Base-by-base conservation (phyloP, 1,140 invertebrate species). In the Zaprionus vittiger region DNA sequence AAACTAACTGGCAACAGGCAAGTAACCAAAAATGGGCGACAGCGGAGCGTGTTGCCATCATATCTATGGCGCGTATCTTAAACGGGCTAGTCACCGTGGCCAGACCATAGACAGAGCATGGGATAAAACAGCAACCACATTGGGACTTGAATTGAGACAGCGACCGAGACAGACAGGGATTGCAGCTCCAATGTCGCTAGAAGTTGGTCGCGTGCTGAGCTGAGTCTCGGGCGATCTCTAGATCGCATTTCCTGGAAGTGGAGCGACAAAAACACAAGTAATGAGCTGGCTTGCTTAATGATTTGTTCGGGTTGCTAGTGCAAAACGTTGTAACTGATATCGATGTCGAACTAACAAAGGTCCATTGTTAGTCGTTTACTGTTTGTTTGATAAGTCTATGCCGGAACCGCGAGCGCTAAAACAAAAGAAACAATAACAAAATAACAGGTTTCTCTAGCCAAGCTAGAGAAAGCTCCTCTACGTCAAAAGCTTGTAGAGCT, bases 21-120 rank as follows among this genome's bases (percentile, higher is more conserved):
- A 80, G 28, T 77, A 59, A n/a, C 81, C 81, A 84, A 83, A 83
- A 83, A 83, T 71, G 81, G 80, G 65, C 54, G 70, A 63, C 31
- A 56, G 70, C 60, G 37, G 59, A 60, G 81, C 77, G 73, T 83
- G 81, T 67, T 70, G 49, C 47, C 56, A 64, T 77, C 67, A 57
- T 75, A 83, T 83, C 81, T 84, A 54, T 44, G 73, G 81, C 64
- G 52, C 66, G 73, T 79, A 83, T 83, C 81, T 84, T 63, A 38
- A 65, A 52, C 44, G 47, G 62, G 62, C 72, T 69, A 44, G 56
- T 74, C 28, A 3, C 34, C 37, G 47, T 57, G 44, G 38, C n/a
- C 41, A 17, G 37, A 5, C 37, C 37, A 38, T 15, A 38, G 37
- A 38, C 37, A 38, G 41, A 47, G n/a, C 68, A 73, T 57, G 81